Percentiles rank a stretch among this genome's conserved stretches.
Evolutionary conservation across 2,113 vertebrate species (phyloP).

Genomic region (Scomber japonicus): DNA sequence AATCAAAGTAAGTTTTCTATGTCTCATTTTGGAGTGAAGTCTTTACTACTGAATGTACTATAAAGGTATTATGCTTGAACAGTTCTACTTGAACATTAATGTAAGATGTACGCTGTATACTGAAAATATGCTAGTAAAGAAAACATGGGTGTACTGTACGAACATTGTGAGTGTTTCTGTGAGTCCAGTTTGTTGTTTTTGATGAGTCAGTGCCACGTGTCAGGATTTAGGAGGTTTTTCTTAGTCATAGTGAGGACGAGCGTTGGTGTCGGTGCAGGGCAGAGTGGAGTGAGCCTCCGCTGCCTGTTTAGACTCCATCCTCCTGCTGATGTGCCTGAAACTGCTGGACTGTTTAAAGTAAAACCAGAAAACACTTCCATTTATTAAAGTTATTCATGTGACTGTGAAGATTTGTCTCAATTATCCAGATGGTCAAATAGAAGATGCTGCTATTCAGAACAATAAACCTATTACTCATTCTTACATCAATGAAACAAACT

Average conservation of each 20-base stretch:
- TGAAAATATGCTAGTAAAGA: constrained; percentile 29
- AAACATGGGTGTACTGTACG: constrained; percentile 8
- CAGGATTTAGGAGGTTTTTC: constrained; percentile 1
- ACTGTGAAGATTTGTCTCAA: too few species aligned
- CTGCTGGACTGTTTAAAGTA: constrained; percentile 16
- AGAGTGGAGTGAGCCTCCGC: constrained; percentile 14
- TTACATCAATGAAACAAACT: too few species aligned
- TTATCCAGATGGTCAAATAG: too few species aligned
- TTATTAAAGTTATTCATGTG: too few species aligned
- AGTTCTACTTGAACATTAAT: constrained; percentile 57
- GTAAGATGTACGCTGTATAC: constrained; percentile 31
- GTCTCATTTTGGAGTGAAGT: constrained; percentile 27
- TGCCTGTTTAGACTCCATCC: neutral
- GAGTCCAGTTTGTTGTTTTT: constrained; percentile 8
- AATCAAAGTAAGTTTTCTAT: neutral
- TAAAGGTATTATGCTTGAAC: constrained; percentile 36
- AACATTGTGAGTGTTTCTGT: constrained; percentile 41
- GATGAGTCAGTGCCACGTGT: neutral
- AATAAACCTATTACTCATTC: too few species aligned
- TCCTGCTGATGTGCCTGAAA: neutral
- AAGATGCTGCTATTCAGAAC: too few species aligned
- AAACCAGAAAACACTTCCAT: neutral
- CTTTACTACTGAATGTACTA: constrained; percentile 48
- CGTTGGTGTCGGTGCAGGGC: neutral
- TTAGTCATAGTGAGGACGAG: constrained; percentile 51